A percentile compares a stretch with the other conserved stretches of the same genome.
phyloP scores from a whole-genome alignment of 2,113 vertebrate species.

The Leuciscus idus region DNA sequence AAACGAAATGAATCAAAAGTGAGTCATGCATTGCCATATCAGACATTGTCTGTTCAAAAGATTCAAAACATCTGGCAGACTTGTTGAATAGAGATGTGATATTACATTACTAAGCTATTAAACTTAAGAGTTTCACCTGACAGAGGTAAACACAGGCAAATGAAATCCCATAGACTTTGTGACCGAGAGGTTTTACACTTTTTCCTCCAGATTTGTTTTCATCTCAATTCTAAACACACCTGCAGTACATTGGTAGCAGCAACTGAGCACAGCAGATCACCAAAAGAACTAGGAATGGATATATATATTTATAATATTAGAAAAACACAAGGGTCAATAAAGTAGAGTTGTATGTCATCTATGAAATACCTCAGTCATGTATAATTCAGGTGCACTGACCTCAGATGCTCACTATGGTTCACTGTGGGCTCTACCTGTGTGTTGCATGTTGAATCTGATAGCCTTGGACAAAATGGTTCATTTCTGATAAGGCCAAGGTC shows the following conservation, averaged over 20 bases:
- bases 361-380: background rate
- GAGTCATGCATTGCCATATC: background rate
- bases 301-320: background rate
- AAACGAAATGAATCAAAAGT: background rate
- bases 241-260: background rate
- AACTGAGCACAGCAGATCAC: background rate
- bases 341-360: background rate
- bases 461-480: conserved; percentile 51
- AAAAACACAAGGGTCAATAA: background rate
- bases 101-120: background rate
- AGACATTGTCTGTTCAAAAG: background rate
- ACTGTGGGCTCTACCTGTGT: background rate
- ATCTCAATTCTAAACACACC: background rate
- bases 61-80: background rate
- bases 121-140: background rate
- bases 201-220: no score
- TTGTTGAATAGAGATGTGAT: background rate
- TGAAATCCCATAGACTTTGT: background rate
- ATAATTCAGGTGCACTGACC: background rate
- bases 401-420: background rate
- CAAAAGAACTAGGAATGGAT: background rate
- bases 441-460: conserved; percentile 50
- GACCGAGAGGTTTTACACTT: no score
- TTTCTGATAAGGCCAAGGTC: conserved; percentile 26
- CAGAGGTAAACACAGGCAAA: background rate